Evolutionary conservation across 2,113 vertebrate genomes (phyloP).

Genomic region (human (Homo sapiens)): DNA sequence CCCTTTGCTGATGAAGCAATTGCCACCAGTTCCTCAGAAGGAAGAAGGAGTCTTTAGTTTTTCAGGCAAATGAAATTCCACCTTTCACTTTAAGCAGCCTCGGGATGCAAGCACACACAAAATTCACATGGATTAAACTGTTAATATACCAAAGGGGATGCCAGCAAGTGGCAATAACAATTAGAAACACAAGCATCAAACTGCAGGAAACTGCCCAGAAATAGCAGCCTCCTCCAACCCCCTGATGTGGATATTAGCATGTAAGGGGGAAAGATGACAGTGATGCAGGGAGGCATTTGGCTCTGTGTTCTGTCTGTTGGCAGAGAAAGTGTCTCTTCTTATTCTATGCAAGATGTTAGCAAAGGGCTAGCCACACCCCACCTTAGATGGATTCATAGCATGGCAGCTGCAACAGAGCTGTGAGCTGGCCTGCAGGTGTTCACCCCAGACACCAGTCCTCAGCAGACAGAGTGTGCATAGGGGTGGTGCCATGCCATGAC

Average conservation of each 20-base stretch:
- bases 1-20: too few species aligned
- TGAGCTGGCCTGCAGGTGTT: not conserved
- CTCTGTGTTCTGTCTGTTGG: not conserved
- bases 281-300: not conserved
- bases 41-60: not conserved
- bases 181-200: slow-evolving; percentile 41
- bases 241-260: not conserved
- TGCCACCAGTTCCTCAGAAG: not conserved
- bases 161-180: not conserved
- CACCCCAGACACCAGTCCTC: not conserved
- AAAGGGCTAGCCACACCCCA: not conserved
- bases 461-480: not conserved
- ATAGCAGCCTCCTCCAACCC: slow-evolving; percentile 39
- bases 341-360: not conserved
- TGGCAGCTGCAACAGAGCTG: not conserved
- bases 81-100: slow-evolving; percentile 32
- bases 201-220: slow-evolving; percentile 45
- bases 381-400: not conserved
- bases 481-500: not conserved
- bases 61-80: not conserved
- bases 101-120: not conserved
- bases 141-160: not conserved
- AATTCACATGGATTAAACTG: not conserved
- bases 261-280: not conserved
- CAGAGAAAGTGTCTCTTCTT: not conserved